Conservation (phyloP, 2,113 vertebrate species). For the Semicossyphus pulcher region DNA sequence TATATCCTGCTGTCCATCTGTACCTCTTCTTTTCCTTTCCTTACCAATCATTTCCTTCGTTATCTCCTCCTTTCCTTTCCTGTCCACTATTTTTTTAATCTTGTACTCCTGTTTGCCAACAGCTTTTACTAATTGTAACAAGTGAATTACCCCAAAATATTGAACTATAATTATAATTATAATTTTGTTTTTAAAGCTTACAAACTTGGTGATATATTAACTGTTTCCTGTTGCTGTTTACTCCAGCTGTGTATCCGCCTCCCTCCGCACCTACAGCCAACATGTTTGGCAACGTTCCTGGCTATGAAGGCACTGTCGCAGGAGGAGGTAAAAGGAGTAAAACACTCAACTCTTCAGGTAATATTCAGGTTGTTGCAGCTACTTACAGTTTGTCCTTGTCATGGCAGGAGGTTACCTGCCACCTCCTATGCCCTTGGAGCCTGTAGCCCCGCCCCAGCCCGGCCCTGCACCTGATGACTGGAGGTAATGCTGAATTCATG, state of each 20-base stretch:
- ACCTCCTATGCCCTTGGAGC: conserved; percentile 65
- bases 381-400: neutral
- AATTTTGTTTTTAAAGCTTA: no score
- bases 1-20: neutral
- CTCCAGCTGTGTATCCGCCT: conserved; percentile 61
- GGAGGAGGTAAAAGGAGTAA: conserved; percentile 70
- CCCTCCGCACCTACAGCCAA: conserved; percentile 40
- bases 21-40: neutral
- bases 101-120: neutral
- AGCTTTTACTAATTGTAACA: no score
- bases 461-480: conserved; percentile 33
- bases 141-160: no score
- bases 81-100: neutral
- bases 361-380: no score
- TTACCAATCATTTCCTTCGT: neutral
- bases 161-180: no score
- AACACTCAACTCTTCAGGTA: neutral
- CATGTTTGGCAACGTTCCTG: conserved; percentile 72
- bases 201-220: no score
- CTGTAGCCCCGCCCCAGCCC: conserved; percentile 61
- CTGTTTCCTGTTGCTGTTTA: conserved; percentile 9
- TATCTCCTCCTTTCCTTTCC: neutral
- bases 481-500: conserved; percentile 46
- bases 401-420: conserved; percentile 71
- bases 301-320: conserved; percentile 73